These are phyloP conservation scores for Temnopleurus reevesii DNA, from an alignment of 53 echinoderm and acorn worm species.

Conservation along the genomic window DNA sequence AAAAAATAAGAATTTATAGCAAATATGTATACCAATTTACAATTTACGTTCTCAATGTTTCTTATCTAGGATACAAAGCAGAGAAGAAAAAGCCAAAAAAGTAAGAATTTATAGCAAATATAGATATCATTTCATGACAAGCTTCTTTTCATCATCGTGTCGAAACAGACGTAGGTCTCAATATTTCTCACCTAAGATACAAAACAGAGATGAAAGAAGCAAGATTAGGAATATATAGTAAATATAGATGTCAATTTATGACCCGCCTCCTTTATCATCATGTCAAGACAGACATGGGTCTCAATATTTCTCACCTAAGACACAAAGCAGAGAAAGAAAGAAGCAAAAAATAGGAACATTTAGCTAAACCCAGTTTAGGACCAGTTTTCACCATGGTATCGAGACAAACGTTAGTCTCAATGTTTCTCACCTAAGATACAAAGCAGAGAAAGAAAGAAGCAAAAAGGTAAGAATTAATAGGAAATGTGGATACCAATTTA, in stretches of 20 bases:
- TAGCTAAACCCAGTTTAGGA: constrained; percentile 81
- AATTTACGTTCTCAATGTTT: constrained; percentile 79
- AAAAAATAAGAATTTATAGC: no score
- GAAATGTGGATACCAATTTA: no score
- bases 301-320: constrained; percentile 82
- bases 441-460: no score
- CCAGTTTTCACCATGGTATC: constrained; percentile 99
- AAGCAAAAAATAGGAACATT: not conserved
- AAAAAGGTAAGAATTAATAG: no score
- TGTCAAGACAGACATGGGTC: constrained; percentile 88
- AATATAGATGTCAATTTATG: no score
- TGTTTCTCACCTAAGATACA: constrained; percentile 84
- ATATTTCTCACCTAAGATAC: constrained; percentile 85
- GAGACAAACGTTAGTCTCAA: constrained; percentile 82
- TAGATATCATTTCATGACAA: constrained; percentile 81
- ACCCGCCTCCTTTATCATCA: constrained; percentile 95
- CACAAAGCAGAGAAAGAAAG: not conserved
- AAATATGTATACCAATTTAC: no score
- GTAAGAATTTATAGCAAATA: no score
- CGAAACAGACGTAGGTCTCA: constrained; percentile 83
- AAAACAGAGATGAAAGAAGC: no score
- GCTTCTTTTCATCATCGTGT: constrained; percentile 98
- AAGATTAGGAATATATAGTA: no score
- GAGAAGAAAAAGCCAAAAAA: not conserved
- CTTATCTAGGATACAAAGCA: constrained; percentile 59